Evolutionary conservation across 2,797 vertebrate species (phyloP), one percentile per base, ranked within the genome.

Genomic region (Phrynocephalus forsythii): DNA sequence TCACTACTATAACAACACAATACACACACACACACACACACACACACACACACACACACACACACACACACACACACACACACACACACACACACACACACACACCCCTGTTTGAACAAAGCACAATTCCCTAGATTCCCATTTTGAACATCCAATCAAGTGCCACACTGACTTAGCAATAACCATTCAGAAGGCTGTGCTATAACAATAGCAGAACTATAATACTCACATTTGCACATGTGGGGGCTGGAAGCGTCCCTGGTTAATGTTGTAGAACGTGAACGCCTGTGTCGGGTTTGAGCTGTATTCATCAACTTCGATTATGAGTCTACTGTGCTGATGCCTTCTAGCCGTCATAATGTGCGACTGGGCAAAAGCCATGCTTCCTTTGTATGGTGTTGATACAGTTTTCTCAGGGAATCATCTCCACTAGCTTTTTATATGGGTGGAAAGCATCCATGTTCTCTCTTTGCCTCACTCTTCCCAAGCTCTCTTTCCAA

Each of bases 201-300:
- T 5, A 52, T 67, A 81, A 92, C 94, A 79, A 73, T 83, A 89
- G 88, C 90, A 82, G n/a, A 89, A 87, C 87, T n/a, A 0, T 33
- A 89, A 81, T 88, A 97, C 98, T 99, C 92, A 99, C 99, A 99
- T 99, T 96, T 99, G 99, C 90, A 99, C 99, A 6, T 99, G 98
- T 0, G 99, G 99, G 0, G 99, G 99, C 95, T 99, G 99, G 94
- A 99, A 99, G 88, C 99, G 98, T 84, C 98, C 98, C 97, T 99
- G 99, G 97, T 99, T 99, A 96, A 99, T 99, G 95, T 99, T 99
- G 98, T 99, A 99, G 97, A 99, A 99, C 82, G 99, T 99, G 96
- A 99, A 99, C 82, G 99, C 98, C 96, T 99, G 99, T 0, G 99
- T 99, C 86, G 99, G 99, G 96, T 99, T 99, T 93, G 98, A 96